Evolutionary conservation across 2,888 invertebrate species (phyloP).

Genomic region (Meteorus colon): DNA sequence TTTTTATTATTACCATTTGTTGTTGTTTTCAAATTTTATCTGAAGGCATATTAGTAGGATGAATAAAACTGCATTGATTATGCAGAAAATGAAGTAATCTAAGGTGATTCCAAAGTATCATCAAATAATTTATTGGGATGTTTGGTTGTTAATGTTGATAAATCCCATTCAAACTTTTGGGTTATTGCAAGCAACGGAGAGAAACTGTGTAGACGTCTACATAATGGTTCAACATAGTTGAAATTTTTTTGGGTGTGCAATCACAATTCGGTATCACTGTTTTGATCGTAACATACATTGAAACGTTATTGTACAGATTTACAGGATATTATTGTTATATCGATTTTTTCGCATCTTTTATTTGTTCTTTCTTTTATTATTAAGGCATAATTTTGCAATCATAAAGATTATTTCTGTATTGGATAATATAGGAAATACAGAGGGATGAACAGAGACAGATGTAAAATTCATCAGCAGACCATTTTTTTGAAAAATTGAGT

Average conservation of each 20-base stretch:
- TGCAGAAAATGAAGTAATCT: constrained; percentile 1
- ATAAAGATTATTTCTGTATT: not conserved
- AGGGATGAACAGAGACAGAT: not conserved
- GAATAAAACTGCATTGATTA: not conserved
- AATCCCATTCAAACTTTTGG: constrained; percentile 44
- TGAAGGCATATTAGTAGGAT: constrained; percentile 5
- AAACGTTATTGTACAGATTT: not conserved
- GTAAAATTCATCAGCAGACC: not conserved
- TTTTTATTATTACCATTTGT: not conserved
- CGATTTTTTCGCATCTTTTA: not conserved
- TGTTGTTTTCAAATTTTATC: not conserved
- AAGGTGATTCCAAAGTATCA: constrained; percentile 1
- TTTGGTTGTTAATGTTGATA: constrained; percentile 53
- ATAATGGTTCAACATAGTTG: not conserved
- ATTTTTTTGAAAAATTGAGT: not conserved
- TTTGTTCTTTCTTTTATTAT: not conserved
- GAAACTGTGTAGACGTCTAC: too few species aligned
- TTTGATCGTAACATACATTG: not conserved
- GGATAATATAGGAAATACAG: too few species aligned
- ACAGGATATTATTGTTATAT: not conserved
- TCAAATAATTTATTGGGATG: constrained; percentile 61
- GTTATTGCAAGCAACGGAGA: too few species aligned
- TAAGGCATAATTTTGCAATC: constrained; percentile 16
- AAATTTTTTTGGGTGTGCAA: not conserved
- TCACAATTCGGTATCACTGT: not conserved